A percentile compares a stretch with the other conserved stretches of the same genome.
These are phyloP conservation scores for Crotalus viridis DNA, from an alignment of 2,113 vertebrate species.

Conservation along the genomic window DNA sequence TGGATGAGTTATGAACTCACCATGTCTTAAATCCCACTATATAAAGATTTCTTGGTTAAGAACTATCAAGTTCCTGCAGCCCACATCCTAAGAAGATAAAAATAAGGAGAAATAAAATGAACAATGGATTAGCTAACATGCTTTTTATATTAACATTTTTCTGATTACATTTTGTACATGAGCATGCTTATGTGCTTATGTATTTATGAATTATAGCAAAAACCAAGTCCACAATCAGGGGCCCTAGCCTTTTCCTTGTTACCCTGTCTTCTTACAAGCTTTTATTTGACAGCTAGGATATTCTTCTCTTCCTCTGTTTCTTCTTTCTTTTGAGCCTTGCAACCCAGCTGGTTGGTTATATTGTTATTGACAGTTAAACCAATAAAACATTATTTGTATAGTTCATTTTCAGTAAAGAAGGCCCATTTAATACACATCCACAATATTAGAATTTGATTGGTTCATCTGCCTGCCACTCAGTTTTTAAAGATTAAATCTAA, in stretches of 20 bases:
- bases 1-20: slow-evolving; percentile 18
- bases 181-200: background rate
- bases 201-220: background rate
- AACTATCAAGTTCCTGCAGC: background rate
- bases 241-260: background rate
- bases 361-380: background rate
- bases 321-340: background rate
- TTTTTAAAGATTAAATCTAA: no score
- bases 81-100: slow-evolving; percentile 14
- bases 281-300: background rate
- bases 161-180: background rate
- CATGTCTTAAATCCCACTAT: slow-evolving; percentile 23
- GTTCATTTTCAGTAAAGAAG: background rate
- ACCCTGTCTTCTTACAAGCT: background rate
- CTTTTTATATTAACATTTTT: slow-evolving; percentile 22
- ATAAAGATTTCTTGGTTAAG: background rate
- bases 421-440: background rate
- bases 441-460: background rate
- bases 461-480: no score
- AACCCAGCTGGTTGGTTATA: background rate
- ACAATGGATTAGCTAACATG: background rate
- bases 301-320: no score
- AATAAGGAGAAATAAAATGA: background rate
- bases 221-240: background rate
- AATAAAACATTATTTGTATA: background rate